Base-by-base conservation (phyloP, 2,888 invertebrate genomes). In the Heliconius ethilla region DNA sequence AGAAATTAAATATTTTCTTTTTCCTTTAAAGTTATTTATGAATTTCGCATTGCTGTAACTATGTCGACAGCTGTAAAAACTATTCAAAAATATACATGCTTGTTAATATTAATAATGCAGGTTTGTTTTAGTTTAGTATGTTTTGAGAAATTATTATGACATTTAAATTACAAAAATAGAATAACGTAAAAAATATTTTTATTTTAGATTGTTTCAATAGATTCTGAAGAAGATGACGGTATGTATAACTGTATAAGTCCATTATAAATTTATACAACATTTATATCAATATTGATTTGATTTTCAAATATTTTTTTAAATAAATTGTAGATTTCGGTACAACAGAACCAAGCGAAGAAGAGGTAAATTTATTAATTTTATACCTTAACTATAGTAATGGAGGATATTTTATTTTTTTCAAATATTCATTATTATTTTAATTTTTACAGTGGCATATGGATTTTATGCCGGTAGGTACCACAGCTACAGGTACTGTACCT, bases 401-500 rank as follows among this genome's bases (percentile, higher is more conserved):
- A 70, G 22, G 9, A 59, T 13, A 15, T 25, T 9, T 62, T 62
- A 33, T 33, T 7, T 13, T 7, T 13, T 63, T 22, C 3, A 18
- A 62, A 29, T 70, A 37, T 37, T 45, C 77, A 67, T 29, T 63
- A 70, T 45, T 33, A 75, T 73, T 70, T 67, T 76, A 27, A 81
- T 81, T 79, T 69, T 90, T 88, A 79, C 87, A 93, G 93, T 93
- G 93, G 93, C 93, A 93, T 82, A 93, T 93, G 93, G 93, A 93
- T 82, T 93, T 93, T 70, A 93, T 93, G 92, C 93, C 93, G 77
- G 92, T 92, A 87, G 89, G 90, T 88, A 25, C 9, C 7, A 11
- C 4, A 22, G 10, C 11, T 9, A 33, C 33, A 33, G 33, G 10
- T n/a, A 37, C 33, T 33, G 1, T 33, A 37, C 9, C 22, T n/a